Conservation (phyloP, 1,140 invertebrate species). For the Drosophila trapezifrons region DNA sequence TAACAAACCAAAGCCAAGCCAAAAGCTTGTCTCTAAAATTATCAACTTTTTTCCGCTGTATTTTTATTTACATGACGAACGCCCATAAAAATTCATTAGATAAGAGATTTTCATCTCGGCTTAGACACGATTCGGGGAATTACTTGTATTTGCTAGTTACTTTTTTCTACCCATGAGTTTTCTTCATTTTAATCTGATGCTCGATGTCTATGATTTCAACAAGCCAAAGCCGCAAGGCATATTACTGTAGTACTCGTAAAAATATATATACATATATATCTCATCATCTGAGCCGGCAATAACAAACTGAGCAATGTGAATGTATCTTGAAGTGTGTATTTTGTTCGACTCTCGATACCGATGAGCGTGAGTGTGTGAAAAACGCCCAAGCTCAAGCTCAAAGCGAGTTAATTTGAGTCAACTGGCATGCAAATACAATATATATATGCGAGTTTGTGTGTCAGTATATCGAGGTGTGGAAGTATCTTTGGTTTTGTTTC, state of each 20-base stretch:
- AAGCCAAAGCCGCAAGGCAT: conserved; percentile 35
- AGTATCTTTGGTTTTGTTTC: conserved; percentile 24
- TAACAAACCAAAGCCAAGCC: conserved; percentile 28
- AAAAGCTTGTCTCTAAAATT: conserved; percentile 42
- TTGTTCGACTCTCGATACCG: conserved; percentile 31
- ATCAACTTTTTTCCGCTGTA: conserved; percentile 26
- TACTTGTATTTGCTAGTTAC: conserved; percentile 27
- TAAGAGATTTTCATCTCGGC: conserved; percentile 44
- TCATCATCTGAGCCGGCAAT: conserved; percentile 30
- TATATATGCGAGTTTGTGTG: conserved; percentile 1
- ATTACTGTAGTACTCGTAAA: conserved; percentile 16
- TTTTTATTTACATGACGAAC: conserved; percentile 38
- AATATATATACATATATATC: conserved; percentile 13
- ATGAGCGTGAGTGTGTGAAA: conserved; percentile 68
- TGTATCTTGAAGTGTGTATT: conserved; percentile 69
- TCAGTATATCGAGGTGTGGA: conserved; percentile 33
- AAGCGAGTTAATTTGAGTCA: conserved; percentile 50
- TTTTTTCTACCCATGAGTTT: conserved; percentile 17
- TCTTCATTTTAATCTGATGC: conserved; percentile 17
- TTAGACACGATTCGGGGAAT: conserved; percentile 41
- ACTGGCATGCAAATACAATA: conserved; percentile 37
- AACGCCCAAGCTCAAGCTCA: conserved; percentile 66
- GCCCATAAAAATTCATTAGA: conserved; percentile 36
- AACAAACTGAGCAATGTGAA: conserved; percentile 54
- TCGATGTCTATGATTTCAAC: conserved; percentile 15